Evolutionary conservation across 2,888 invertebrate genomes (phyloP), one percentile per base, ranked within the genome.

Genomic region (Thymelicus lineola): DNA sequence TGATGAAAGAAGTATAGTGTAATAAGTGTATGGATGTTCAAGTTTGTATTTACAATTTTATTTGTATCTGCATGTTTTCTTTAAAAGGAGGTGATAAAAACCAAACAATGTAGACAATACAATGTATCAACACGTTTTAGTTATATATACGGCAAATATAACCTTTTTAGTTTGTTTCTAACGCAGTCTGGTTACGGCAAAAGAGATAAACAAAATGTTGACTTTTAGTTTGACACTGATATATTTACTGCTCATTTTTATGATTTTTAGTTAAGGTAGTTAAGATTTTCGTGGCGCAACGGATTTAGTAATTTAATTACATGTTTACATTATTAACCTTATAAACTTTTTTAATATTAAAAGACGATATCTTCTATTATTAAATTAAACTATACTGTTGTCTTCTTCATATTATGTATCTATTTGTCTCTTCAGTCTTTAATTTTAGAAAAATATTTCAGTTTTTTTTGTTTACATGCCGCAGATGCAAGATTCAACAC

Each of bases 51-150:
- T 58, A 58, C 38, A 58, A 58, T 58, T 9, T 58, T 35, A 14
- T 28, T 35, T 50, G 36, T 38, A 35, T 35, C 15, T 10, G 58
- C 58, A 38, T 58, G n/a, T 38, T 38, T 38, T 58, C 58, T 38
- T 58, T 38, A 38, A 15, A 58, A 38, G 58, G 38, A 58, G 36
- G 58, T 58, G 58, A 38, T 58, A 58, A 58, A 58, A 15, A 58
- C 2, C 28, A 38, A 58, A 57, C 57, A 57, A 14, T 14, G n/a
- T 58, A 17, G 36, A 58, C 38, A 36, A 28, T 38, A 10, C n/a
- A 9, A 38, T 58, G 15, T 15, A 6, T 9, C 28, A 57, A 57
- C 36, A 15, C 53, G 67, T 60, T 67, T 17, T 35, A 57, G 42
- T 36, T 53, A 15, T 36, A 17, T 66, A 35, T 14, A 55, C 17